Conservation (phyloP, 2,113 vertebrate species). For the Salvelinus sp. region DNA sequence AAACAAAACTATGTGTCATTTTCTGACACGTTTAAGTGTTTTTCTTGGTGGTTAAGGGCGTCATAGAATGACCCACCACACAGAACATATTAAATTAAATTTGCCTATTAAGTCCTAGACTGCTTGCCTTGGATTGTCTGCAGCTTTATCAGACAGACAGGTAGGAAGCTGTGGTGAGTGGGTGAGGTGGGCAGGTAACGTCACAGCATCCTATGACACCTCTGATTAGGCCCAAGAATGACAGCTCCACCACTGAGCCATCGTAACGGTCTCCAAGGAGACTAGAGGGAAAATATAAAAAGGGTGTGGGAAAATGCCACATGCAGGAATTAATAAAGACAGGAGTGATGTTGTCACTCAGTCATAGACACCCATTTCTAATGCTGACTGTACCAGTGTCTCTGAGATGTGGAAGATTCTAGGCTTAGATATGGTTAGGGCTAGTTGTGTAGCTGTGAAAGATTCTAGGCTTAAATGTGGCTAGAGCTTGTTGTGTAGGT, state of each 20-base stretch:
- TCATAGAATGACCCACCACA: background rate
- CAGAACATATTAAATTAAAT: background rate
- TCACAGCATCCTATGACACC: slow-evolving; percentile 21
- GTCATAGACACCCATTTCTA: background rate
- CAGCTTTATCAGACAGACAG: slow-evolving; percentile 10
- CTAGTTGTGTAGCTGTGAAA: background rate
- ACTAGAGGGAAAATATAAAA: slow-evolving; percentile 51
- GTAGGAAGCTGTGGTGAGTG: background rate
- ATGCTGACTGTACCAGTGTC: background rate
- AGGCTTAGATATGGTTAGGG: too few species aligned
- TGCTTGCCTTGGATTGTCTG: slow-evolving; percentile 19
- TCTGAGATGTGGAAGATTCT: background rate
- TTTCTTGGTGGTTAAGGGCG: too few species aligned
- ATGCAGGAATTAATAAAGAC: background rate
- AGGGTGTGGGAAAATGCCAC: slow-evolving; percentile 24
- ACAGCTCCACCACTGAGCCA: slow-evolving; percentile 35
- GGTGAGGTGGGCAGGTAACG: slow-evolving; percentile 30
- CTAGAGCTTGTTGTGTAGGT: too few species aligned
- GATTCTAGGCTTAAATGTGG: background rate
- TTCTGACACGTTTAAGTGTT: too few species aligned
- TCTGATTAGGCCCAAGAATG: slow-evolving; percentile 29
- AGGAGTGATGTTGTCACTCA: background rate
- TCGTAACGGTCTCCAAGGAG: slow-evolving; percentile 62
- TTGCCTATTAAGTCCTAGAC: slow-evolving; percentile 23
- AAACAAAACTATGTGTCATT: too few species aligned